Percentiles rank a stretch among this genome's conserved stretches.
Conservation (phyloP, 2,888 invertebrate species). For the Holacanthella duospinosa region DNA sequence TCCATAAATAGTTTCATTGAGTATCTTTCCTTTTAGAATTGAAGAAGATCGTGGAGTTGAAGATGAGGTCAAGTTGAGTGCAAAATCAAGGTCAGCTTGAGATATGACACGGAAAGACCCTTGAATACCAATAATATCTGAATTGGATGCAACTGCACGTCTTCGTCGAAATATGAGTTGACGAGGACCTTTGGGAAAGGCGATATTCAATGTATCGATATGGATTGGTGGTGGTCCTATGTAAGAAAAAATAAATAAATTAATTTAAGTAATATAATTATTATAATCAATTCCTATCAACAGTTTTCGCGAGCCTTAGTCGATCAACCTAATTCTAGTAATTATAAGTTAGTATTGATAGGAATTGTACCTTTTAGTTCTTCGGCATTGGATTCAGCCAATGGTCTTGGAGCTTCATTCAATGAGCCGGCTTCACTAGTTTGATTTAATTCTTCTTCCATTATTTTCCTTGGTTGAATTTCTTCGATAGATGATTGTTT, state of each 20-base stretch:
- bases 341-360: no score
- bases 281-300: no score
- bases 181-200: constrained; percentile 69
- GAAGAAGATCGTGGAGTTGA: constrained; percentile 9
- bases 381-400: constrained; percentile 2
- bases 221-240: not conserved
- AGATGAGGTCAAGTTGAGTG: constrained; percentile 62
- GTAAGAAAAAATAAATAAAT: no score
- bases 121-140: constrained; percentile 72
- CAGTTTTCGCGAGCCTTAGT: no score
- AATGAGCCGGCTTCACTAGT: constrained; percentile 1
- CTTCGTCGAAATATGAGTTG: constrained; percentile 42
- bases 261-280: no score
- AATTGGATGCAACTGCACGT: constrained; percentile 39
- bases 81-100: constrained; percentile 80
- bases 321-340: no score
- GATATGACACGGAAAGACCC: constrained; percentile 84
- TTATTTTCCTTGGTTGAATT: not conserved
- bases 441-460: not conserved
- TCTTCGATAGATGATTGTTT: not conserved
- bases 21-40: constrained; percentile 27
- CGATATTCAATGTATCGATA: not conserved
- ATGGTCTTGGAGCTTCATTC: constrained; percentile 3
- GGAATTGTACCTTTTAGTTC: constrained; percentile 2
- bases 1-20: constrained; percentile 56